Evolutionary conservation across 2,797 vertebrate species (phyloP).

Genomic region (Propithecus perrieri): DNA sequence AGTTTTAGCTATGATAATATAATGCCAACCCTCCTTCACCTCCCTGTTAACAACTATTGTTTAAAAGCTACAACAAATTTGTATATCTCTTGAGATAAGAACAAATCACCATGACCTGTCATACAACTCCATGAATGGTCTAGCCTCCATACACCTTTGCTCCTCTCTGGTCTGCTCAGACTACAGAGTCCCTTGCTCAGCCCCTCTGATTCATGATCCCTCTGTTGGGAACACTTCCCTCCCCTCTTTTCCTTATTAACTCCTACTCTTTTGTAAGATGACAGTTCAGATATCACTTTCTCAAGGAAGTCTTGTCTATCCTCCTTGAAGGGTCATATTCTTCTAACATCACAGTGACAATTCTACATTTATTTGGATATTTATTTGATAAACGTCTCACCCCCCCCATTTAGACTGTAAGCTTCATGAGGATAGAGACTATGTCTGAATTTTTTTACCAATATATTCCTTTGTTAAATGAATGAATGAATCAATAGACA

Average conservation of each 20-base stretch:
- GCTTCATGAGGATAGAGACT: neutral
- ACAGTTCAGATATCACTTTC: neutral
- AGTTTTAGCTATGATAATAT: neutral
- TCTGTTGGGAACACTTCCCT: neutral
- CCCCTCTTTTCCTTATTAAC: neutral
- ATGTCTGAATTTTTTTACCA: neutral
- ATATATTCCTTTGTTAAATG: neutral
- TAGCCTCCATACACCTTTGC: neutral
- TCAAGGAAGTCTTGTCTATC: neutral
- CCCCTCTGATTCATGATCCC: neutral
- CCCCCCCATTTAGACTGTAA: neutral
- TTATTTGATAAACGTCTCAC: neutral
- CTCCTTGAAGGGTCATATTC: neutral
- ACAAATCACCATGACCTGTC: neutral
- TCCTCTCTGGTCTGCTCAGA: neutral
- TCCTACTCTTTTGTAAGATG: neutral
- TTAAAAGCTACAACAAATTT: neutral
- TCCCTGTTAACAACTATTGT: neutral
- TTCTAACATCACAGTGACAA: neutral
- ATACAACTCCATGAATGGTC: neutral
- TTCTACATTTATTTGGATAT: neutral
- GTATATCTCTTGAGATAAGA: neutral
- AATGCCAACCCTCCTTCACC: neutral
- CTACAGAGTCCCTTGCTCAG: neutral
- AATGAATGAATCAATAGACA: neutral